These are phyloP conservation scores for Cichlasoma orientale DNA, from an alignment of 2,797 vertebrate genomes.

Conservation along the genomic window DNA sequence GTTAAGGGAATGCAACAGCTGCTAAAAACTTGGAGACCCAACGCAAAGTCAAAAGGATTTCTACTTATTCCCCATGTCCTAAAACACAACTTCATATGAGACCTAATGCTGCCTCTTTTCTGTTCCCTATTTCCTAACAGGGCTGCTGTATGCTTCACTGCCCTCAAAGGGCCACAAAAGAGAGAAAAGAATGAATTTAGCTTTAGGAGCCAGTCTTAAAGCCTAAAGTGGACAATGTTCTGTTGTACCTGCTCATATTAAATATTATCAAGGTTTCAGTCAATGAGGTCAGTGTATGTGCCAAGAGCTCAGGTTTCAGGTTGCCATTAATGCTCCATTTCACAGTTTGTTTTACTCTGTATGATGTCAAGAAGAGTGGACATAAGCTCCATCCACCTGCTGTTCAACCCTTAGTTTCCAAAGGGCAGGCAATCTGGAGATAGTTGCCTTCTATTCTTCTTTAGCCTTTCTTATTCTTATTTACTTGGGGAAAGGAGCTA, in stretches of 20 bases:
- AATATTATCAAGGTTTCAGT: background rate
- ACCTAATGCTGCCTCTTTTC: no score
- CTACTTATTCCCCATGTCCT: no score
- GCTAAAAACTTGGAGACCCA: no score
- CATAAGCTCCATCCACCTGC: background rate
- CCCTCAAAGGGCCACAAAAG: no score
- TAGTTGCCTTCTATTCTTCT: background rate
- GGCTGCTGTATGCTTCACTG: background rate
- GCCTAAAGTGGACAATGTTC: no score
- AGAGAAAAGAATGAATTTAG: no score
- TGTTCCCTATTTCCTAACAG: no score
- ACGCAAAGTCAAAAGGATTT: no score
- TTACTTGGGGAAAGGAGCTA: background rate
- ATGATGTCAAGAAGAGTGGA: rapidly evolving
- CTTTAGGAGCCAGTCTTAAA: no score
- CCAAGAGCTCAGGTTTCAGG: background rate
- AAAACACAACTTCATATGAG: no score
- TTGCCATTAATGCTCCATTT: background rate
- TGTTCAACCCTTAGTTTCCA: background rate
- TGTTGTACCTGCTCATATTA: background rate
- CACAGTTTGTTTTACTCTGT: background rate
- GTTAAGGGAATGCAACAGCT: no score
- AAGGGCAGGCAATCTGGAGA: background rate
- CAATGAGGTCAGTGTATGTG: background rate
- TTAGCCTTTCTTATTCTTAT: no score